Evolutionary conservation across 2,888 invertebrate genomes (phyloP), one percentile per base, ranked within the genome.

Genomic region (Plagodis pulveraria): DNA sequence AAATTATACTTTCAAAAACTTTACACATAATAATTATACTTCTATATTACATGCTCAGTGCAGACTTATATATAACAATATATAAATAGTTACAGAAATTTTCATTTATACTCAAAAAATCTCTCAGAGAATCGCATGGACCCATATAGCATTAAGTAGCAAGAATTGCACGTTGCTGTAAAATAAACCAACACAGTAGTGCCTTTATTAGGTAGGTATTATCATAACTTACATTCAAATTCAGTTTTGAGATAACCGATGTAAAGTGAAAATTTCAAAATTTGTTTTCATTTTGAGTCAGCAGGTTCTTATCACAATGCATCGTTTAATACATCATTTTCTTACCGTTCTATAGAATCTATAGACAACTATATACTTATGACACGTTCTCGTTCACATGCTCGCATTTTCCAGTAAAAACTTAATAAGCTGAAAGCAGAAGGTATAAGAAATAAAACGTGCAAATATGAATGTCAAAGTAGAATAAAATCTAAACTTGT

Each of bases 401-500:
- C 72, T 71, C 69, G 61, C 73, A 66, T 62, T 67, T 71, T 69
- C 61, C 56, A 60, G 64, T 59, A 73, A 74, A 75, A 76, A 73
- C 70, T 54, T 65, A 75, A 73, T 62, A 60, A 56, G 50, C 50
- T 65, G 56, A n/a, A 59, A 65, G 70, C 70, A 83, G 36, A 7
- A 4, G 8, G 10, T 40, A 40, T 40, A 40, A 40, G 10, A 40
- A 10, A 8, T 40, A 10, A 83, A 80, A 81, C 77, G 71, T 72
- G 73, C 70, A 66, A 78, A 78, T 73, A 81, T 80, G 78, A 85
- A 84, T 84, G 81, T 84, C 80, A 81, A 73, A 77, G 74, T 6
- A 8, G 12, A 12, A 6, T 2, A 12, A 42, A 4, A 38, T 5
- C 9, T 38, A 0, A 9, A 38, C 36, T 4, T 4, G 22, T 22